Conservation (phyloP, 2,797 vertebrate genomes). For the Gallinago solitaria region DNA sequence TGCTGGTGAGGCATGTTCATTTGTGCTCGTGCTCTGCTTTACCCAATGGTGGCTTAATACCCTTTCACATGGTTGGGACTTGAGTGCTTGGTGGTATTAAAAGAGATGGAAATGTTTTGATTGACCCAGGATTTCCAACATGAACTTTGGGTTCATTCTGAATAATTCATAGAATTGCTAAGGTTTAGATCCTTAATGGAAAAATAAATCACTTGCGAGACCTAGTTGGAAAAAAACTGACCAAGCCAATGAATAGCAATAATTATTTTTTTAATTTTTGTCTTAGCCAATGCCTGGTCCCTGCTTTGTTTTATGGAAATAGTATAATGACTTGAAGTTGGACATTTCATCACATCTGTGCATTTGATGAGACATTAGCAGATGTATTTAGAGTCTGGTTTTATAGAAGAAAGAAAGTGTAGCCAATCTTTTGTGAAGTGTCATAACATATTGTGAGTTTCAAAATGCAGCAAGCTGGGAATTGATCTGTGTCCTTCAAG, state of each 20-base stretch:
- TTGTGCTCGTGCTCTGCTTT: background rate
- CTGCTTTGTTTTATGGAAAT: background rate
- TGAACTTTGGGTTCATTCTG: background rate
- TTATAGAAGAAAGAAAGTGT: background rate
- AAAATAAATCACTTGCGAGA: background rate
- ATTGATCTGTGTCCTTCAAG: background rate
- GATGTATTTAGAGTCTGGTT: background rate
- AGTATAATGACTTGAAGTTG: background rate
- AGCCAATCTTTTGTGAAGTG: background rate
- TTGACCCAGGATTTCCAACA: background rate
- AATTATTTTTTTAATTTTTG: background rate
- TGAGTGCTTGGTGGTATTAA: background rate
- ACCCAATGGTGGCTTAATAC: accelerated
- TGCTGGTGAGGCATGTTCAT: background rate
- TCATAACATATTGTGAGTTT: background rate
- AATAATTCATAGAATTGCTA: background rate
- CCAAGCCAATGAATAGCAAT: background rate
- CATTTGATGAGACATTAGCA: background rate
- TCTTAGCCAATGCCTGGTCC: background rate
- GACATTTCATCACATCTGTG: background rate
- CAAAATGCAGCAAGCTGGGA: background rate
- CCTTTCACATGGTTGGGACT: background rate
- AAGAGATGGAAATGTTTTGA: background rate
- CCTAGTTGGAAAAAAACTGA: background rate
- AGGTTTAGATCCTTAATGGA: background rate